Conservation (phyloP, 37 sponge, comb jelly and placozoan genomes). For the Axinella damicornis region DNA sequence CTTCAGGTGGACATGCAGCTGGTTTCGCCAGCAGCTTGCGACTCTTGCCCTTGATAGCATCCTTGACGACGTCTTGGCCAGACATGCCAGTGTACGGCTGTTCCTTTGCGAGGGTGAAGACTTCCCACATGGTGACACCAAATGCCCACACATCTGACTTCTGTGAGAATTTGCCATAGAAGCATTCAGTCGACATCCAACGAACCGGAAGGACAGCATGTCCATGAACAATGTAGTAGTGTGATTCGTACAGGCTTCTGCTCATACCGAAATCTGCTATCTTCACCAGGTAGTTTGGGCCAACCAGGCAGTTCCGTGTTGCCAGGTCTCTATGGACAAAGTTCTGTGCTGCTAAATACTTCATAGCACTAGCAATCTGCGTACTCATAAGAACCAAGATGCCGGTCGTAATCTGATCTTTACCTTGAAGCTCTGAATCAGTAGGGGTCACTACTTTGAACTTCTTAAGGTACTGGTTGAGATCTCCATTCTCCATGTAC, state of each 20-base stretch:
- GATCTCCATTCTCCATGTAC: constrained; percentile 87
- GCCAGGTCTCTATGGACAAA: constrained; percentile 78
- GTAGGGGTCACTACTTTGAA: neutral
- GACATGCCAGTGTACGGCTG: constrained; percentile 66
- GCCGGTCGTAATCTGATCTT: neutral
- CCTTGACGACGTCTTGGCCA: constrained; percentile 70
- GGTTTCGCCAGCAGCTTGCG: constrained; percentile 37
- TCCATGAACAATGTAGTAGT: constrained; percentile 71
- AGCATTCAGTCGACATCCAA: constrained; percentile 91
- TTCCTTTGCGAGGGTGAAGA: constrained; percentile 69
- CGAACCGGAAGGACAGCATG: constrained; percentile 66
- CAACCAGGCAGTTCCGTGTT: constrained; percentile 74
- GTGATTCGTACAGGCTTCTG: constrained; percentile 64
- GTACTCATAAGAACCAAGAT: constrained; percentile 41
- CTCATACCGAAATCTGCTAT: constrained; percentile 92
- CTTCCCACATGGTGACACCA: constrained; percentile 88
- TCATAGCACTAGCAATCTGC: constrained; percentile 76
- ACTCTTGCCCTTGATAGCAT: constrained; percentile 49
- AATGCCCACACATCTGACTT: constrained; percentile 90
- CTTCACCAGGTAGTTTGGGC: constrained; percentile 66
- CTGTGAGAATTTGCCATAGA: constrained; percentile 83
- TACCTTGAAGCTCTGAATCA: neutral
- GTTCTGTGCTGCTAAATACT: constrained; percentile 62
- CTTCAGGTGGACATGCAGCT: constrained; percentile 32
- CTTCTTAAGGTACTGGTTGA: constrained; percentile 70